These are phyloP conservation scores for Leptopilina myrica DNA, from an alignment of 2,888 invertebrate genomes.

Conservation along the genomic window DNA sequence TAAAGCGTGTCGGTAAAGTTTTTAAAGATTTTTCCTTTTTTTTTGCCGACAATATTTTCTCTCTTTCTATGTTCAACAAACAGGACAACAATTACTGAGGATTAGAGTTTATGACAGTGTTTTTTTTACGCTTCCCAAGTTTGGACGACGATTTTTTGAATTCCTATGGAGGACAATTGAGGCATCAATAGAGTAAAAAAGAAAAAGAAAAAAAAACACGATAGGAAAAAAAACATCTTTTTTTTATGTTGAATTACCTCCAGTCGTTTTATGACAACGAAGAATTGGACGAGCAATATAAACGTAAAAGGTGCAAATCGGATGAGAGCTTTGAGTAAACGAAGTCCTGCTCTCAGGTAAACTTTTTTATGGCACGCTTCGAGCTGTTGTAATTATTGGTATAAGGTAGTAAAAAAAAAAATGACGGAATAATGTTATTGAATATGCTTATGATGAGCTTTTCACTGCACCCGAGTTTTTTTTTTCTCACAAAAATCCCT, in stretches of 20 bases:
- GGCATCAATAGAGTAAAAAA: background rate
- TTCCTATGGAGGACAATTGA: constrained; percentile 2
- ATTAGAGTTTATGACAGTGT: constrained; percentile 31
- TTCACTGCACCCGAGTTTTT: background rate
- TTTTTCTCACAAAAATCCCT: background rate
- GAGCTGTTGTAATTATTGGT: constrained; percentile 26
- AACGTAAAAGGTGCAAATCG: constrained; percentile 24
- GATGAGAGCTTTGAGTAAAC: background rate
- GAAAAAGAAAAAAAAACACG: constrained; percentile 5
- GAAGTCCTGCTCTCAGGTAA: background rate
- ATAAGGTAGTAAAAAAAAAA: constrained; percentile 51
- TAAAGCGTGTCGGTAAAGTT: constrained; percentile 26
- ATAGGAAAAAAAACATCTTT: constrained; percentile 1
- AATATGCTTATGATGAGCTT: constrained; percentile 23
- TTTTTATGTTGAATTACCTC: constrained; percentile 21
- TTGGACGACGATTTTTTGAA: constrained; percentile 3
- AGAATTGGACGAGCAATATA: constrained; percentile 36
- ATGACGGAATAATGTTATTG: constrained; percentile 1
- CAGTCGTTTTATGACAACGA: constrained; percentile 31
- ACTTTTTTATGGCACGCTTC: constrained; percentile 10
- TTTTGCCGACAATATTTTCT: constrained; percentile 2
- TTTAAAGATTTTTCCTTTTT: background rate
- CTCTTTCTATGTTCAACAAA: background rate
- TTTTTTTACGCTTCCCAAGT: background rate
- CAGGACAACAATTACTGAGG: constrained; percentile 21